Evolutionary conservation across 2,888 invertebrate species (phyloP), one percentile per base, ranked within the genome.

Genomic region (Chloroclystis v-ata): DNA sequence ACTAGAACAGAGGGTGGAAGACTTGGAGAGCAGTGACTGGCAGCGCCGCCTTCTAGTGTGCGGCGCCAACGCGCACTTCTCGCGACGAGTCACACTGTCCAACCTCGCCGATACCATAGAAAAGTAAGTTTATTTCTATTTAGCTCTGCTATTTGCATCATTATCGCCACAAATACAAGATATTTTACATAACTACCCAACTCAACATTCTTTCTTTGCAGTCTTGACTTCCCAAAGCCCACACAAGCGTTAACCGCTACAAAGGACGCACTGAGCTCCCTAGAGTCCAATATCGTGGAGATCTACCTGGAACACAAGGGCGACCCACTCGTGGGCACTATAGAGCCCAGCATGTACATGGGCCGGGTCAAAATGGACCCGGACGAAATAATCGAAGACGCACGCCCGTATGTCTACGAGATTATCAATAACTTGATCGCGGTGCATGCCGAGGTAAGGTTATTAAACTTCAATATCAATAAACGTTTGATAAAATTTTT

Each of bases 331-430:
- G 96, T 98, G 14, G 97, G 97, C n/a, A 95, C 95, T 4, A 97
- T 98, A 55, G 98, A 98, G 78, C 96, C 96, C 4, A 96, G 96
- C 53, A 97, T 98, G 97, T 97, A 97, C 78, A 89, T 95, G 69
- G 97, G 97, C 0, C 90, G 93, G 47, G 95, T 97, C 70, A 94
- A 94, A 69, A 95, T 97, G 92, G 93, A 94, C 63, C 91, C 92
- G 0, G 93, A 94, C 60, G 90, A 92, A 39, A 89, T 92, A 38
- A 93, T 95, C 0, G 91, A 90, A 4, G 95, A 95, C 71, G 90
- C 97, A 8, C 87, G 95, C 40, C 95, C 95, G 0, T 98, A 98
- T 68, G 94, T 96, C 14, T 97, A 95, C 74, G 95, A 95, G 78
- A 94, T 95, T 57, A 91, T 95, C 40, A 94, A 94, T 58, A 95